Percentiles rank a stretch among this genome's conserved stretches.
These are phyloP conservation scores for Phenganax stokvisi DNA, from an alignment of 92 coral and sea anemone genomes.

Conservation along the genomic window DNA sequence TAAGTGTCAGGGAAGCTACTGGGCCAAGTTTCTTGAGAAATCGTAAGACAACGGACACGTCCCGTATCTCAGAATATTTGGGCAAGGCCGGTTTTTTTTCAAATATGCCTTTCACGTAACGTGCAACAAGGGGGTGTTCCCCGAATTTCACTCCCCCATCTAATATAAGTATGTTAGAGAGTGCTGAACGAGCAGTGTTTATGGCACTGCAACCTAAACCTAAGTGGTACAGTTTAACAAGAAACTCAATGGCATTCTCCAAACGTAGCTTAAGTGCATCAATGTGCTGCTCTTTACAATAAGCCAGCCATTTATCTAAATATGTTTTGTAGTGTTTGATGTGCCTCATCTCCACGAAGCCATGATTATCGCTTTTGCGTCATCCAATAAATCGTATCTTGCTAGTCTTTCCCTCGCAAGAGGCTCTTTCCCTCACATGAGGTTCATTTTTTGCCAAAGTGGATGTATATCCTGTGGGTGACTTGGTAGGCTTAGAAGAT, in stretches of 20 bases:
- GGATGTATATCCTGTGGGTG: slow-evolving; percentile 35
- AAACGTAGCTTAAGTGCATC: too few relatives aligned
- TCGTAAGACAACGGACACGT: neutral
- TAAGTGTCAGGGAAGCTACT: too few relatives aligned
- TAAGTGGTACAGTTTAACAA: neutral
- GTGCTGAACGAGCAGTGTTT: slow-evolving; percentile 1
- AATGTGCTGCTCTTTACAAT: neutral
- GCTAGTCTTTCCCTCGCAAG: neutral
- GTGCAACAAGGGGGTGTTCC: too few relatives aligned
- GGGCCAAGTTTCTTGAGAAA: too few relatives aligned
- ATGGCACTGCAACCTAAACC: slow-evolving; percentile 4
- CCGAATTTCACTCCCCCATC: neutral
- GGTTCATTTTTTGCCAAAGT: slow-evolving; percentile 29
- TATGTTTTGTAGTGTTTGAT: neutral
- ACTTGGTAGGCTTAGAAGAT: slow-evolving; percentile 40
- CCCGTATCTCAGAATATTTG: slow-evolving; percentile 1
- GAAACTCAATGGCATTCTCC: neutral
- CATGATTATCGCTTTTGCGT: neutral
- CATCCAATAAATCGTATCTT: neutral
- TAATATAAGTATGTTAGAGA: neutral
- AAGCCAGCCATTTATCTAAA: neutral
- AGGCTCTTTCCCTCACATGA: too few relatives aligned
- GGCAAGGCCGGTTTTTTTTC: neutral
- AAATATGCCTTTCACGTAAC: neutral
- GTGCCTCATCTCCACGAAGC: slow-evolving; percentile 1